A percentile compares a stretch with the other conserved stretches of the same genome.
These are phyloP conservation scores for Semotilus atromaculatus DNA, from an alignment of 2,797 vertebrate genomes.

Conservation along the genomic window DNA sequence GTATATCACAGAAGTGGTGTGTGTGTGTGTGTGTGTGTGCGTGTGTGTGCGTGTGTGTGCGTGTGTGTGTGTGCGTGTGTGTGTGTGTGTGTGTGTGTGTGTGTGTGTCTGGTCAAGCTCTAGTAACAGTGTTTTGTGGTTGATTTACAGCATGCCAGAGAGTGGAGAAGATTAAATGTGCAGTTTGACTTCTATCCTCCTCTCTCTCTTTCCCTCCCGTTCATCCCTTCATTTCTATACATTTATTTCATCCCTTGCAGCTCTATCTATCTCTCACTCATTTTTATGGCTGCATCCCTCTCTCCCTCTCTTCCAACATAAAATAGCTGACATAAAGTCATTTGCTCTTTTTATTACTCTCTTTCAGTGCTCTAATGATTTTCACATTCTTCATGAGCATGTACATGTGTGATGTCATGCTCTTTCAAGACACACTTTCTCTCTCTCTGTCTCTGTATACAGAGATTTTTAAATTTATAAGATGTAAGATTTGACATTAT, in stretches of 20 bases:
- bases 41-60: too few relatives aligned
- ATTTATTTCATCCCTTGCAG: conserved; percentile 18
- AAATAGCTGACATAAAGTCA: conserved; percentile 48
- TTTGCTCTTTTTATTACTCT: conserved; percentile 44
- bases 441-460: neutral
- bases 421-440: conserved; percentile 23
- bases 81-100: conserved; percentile 25
- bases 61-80: neutral
- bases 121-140: conserved; percentile 46
- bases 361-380: conserved; percentile 45
- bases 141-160: conserved; percentile 55
- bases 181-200: conserved; percentile 49
- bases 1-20: conserved; percentile 10
- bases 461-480: neutral
- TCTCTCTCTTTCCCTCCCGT: conserved; percentile 1
- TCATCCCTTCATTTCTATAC: conserved; percentile 23
- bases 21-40: too few relatives aligned
- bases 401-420: conserved; percentile 28
- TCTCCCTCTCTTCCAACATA: conserved; percentile 31
- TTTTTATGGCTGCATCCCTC: conserved; percentile 33
- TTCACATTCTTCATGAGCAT: conserved; percentile 13
- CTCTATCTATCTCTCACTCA: conserved; percentile 16
- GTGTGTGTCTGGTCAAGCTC: conserved; percentile 38
- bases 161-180: conserved; percentile 57
- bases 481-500: neutral